Conservation (phyloP, 2,888 invertebrate species). For the Boloria selene region DNA sequence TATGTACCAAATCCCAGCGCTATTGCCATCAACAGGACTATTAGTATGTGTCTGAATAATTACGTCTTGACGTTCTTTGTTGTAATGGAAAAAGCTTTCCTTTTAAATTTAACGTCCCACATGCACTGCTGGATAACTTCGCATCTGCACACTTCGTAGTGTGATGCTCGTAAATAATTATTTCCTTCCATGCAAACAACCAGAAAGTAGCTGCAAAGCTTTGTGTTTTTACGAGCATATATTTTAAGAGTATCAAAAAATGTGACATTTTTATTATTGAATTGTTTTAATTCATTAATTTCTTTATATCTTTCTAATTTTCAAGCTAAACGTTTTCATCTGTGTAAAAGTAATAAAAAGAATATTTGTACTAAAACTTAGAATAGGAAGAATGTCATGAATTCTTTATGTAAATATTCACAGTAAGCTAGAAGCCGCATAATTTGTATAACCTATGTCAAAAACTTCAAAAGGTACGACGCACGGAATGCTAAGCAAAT, state of each 20-base stretch:
- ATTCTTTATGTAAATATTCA: background rate
- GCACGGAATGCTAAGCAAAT: slow-evolving; percentile 5
- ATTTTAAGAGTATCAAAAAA: too few relatives aligned
- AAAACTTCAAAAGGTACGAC: slow-evolving; percentile 7
- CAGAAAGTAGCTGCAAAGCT: background rate
- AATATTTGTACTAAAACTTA: too few relatives aligned
- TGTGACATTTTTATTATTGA: too few relatives aligned
- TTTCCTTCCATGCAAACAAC: slow-evolving; percentile 1
- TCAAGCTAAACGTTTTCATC: too few relatives aligned
- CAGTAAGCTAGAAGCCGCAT: slow-evolving; percentile 2
- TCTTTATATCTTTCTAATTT: too few relatives aligned
- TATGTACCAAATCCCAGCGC: too few relatives aligned
- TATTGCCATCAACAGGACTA: background rate
- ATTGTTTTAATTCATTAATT: too few relatives aligned
- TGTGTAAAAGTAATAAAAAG: too few relatives aligned
- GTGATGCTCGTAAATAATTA: background rate
- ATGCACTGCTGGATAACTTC: background rate
- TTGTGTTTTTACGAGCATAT: background rate
- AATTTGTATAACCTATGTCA: slow-evolving; percentile 6
- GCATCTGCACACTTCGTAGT: slow-evolving; percentile 3
- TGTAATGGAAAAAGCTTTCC: background rate
- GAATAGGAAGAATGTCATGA: background rate
- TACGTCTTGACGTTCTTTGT: background rate
- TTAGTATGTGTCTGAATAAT: background rate
- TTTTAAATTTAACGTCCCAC: background rate